These are phyloP conservation scores for Colletes gigas DNA, from an alignment of 1,140 invertebrate genomes.

Conservation along the genomic window DNA sequence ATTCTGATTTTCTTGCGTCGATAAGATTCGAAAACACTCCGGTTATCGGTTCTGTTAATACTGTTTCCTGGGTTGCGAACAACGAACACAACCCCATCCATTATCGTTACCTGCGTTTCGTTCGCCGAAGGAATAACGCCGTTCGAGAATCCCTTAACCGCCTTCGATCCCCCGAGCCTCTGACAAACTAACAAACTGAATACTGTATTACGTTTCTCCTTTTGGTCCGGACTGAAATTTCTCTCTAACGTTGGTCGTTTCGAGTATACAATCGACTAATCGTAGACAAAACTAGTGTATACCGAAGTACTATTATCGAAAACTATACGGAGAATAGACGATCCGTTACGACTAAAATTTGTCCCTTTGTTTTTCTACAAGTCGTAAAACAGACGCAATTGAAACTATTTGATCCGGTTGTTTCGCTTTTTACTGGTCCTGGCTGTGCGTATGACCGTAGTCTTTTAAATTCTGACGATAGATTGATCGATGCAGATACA, in stretches of 20 bases:
- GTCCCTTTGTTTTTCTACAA: background rate
- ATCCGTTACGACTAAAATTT: background rate
- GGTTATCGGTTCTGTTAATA: no score
- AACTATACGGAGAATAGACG: slow-evolving; percentile 21
- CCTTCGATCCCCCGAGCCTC: no score
- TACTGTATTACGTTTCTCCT: background rate
- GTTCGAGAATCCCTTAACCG: no score
- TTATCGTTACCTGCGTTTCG: no score
- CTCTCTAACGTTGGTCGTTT: slow-evolving; percentile 49
- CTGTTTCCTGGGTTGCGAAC: no score
- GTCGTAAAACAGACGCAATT: slow-evolving; percentile 14
- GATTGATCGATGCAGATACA: no score
- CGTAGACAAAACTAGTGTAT: slow-evolving; percentile 31
- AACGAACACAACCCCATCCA: no score
- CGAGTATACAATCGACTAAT: slow-evolving; percentile 10
- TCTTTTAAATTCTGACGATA: background rate
- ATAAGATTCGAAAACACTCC: no score
- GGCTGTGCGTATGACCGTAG: slow-evolving; percentile 54
- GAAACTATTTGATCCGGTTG: slow-evolving; percentile 12
- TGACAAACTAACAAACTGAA: background rate
- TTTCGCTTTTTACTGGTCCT: slow-evolving; percentile 46
- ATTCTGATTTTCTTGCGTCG: no score
- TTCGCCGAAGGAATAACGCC: no score
- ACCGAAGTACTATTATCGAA: slow-evolving; percentile 27
- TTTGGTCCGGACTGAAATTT: slow-evolving; percentile 40